These are phyloP conservation scores for Gorilla gorilla DNA, from an alignment of 2,113 vertebrate genomes.

Conservation along the genomic window DNA sequence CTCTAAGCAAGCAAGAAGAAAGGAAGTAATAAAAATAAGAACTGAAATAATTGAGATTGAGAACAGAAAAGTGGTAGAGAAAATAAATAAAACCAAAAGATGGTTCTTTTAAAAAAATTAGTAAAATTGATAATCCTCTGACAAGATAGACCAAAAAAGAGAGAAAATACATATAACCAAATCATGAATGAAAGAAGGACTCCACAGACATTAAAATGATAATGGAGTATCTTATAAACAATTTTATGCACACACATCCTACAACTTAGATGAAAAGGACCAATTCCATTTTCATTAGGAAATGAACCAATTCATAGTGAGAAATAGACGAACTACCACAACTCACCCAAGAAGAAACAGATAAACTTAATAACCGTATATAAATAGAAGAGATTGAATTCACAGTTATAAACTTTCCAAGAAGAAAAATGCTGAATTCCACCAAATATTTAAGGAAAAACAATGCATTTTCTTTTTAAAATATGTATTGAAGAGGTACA, in stretches of 20 bases:
- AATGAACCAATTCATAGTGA: neutral
- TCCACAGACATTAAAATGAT: neutral
- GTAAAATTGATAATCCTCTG: neutral
- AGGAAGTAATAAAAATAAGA: neutral
- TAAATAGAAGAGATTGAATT: neutral
- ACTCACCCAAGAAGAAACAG: neutral
- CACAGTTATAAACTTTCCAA: neutral
- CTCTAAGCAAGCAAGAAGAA: neutral
- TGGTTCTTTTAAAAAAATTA: neutral
- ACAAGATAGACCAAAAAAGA: neutral
- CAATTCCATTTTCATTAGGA: neutral
- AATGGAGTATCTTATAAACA: neutral
- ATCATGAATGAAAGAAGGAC: neutral
- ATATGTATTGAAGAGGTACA: no score
- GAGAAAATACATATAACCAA: neutral
- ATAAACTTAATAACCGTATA: neutral
- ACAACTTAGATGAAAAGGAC: neutral
- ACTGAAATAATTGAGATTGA: neutral
- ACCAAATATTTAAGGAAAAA: conserved; percentile 7
- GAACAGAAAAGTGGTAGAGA: neutral
- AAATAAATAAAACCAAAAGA: neutral
- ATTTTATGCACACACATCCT: neutral
- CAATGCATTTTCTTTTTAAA: neutral
- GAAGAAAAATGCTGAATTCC: neutral
- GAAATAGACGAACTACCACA: conserved; percentile 24